Percentiles rank a stretch among this genome's conserved stretches.
These are phyloP conservation scores for Rhagoletis pomonella DNA, from an alignment of 1,140 invertebrate genomes.

Conservation along the genomic window DNA sequence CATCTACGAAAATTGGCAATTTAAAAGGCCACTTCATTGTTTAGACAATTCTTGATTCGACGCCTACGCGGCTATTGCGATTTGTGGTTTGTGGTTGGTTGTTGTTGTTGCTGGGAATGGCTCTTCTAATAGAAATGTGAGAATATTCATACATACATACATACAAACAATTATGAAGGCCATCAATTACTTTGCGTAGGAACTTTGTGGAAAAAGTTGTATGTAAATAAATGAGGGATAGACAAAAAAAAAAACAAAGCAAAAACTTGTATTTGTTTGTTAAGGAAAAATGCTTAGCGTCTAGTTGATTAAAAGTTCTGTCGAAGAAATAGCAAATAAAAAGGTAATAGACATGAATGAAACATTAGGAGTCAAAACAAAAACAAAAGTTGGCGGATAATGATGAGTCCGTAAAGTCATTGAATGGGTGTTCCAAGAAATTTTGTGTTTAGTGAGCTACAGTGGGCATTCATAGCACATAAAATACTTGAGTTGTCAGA, in stretches of 20 bases:
- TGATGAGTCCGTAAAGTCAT: background rate
- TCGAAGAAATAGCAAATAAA: background rate
- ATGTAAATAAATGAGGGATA: background rate
- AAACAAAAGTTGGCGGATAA: background rate
- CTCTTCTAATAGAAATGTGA: background rate
- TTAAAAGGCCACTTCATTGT: background rate
- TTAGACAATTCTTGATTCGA: slow-evolving; percentile 13
- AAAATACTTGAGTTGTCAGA: no score
- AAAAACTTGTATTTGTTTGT: background rate
- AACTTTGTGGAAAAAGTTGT: background rate
- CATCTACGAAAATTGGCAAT: background rate
- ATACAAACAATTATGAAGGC: no score
- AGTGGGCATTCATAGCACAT: background rate
- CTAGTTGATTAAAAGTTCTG: background rate
- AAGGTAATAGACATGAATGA: background rate
- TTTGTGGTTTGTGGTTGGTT: no score
- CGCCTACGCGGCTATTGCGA: background rate
- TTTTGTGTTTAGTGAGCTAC: background rate
- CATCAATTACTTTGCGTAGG: no score
- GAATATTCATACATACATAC: no score
- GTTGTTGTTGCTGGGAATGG: slow-evolving; percentile 5
- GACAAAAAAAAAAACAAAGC: background rate
- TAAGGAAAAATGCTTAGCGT: background rate
- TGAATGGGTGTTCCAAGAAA: background rate
- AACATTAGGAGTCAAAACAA: background rate